Evolutionary conservation across 2,113 vertebrate species (phyloP).

Genomic region (Ptilorrhoa leucosticta): DNA sequence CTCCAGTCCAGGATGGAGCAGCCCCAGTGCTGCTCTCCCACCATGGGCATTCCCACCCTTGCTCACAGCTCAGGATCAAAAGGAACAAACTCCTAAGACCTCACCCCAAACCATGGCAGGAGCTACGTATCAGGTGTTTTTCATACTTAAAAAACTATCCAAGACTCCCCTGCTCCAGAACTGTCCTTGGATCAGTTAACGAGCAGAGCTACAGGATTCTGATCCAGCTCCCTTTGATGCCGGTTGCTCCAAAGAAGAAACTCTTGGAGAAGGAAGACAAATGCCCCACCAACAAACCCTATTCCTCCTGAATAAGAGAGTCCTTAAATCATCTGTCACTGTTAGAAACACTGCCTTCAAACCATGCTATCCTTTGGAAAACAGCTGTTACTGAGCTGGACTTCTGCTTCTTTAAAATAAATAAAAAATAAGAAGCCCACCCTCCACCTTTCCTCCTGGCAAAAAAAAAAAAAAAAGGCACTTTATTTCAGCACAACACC

Average conservation of each 20-base stretch:
- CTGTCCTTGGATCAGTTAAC: background rate
- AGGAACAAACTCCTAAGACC: background rate
- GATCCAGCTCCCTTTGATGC: background rate
- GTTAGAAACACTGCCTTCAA: background rate
- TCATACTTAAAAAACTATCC: background rate
- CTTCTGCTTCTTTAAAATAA: background rate
- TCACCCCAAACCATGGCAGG: background rate
- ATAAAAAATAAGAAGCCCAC: background rate
- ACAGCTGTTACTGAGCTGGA: background rate
- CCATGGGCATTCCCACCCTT: rapidly evolving
- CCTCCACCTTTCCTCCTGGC: background rate
- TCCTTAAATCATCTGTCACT: background rate
- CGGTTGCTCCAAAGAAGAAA: background rate
- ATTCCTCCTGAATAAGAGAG: background rate
- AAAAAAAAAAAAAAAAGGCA: background rate
- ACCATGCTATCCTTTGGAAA: background rate
- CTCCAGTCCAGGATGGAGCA: background rate
- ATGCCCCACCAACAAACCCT: background rate
- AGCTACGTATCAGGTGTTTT: background rate
- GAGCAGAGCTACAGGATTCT: background rate
- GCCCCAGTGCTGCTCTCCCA: background rate
- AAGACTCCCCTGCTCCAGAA: background rate
- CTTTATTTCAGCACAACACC: background rate
- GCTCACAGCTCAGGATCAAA: background rate
- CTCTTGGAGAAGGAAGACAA: background rate